Evolutionary conservation across 2,797 vertebrate genomes (phyloP).

Genomic region (Myotis daubentonii): DNA sequence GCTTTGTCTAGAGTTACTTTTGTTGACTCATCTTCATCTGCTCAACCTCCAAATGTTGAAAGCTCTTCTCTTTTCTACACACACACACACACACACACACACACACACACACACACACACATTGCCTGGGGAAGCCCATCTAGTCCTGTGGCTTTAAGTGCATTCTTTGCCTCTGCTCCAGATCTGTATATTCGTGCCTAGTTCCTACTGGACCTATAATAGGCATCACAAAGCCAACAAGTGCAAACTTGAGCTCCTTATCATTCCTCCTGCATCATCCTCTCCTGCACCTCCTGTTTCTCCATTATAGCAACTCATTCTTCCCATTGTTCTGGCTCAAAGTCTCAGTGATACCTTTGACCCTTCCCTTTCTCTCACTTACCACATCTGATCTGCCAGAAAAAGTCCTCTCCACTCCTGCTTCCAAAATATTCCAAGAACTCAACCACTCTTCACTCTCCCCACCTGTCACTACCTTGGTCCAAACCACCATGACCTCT

Average conservation of each 20-base stretch:
- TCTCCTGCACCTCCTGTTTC: neutral
- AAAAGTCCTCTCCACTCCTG: neutral
- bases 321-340: neutral
- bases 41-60: neutral
- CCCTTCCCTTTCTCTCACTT: neutral
- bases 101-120: accelerated
- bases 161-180: neutral
- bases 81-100: accelerated
- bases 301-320: neutral
- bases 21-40: neutral
- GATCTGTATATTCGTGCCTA: too few species aligned
- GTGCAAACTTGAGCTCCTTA: neutral
- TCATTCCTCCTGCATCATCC: neutral
- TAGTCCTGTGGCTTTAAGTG: neutral
- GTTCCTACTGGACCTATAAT: neutral
- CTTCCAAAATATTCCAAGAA: neutral
- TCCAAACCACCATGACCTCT: neutral
- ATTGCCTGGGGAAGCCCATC: neutral
- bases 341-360: neutral
- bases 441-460: neutral
- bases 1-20: neutral
- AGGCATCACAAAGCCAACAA: neutral
- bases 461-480: too few species aligned
- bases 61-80: neutral
- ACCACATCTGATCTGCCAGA: neutral